phyloP scores from a whole-genome alignment of 1,140 invertebrate species.

The Heliconius melpomene region DNA sequence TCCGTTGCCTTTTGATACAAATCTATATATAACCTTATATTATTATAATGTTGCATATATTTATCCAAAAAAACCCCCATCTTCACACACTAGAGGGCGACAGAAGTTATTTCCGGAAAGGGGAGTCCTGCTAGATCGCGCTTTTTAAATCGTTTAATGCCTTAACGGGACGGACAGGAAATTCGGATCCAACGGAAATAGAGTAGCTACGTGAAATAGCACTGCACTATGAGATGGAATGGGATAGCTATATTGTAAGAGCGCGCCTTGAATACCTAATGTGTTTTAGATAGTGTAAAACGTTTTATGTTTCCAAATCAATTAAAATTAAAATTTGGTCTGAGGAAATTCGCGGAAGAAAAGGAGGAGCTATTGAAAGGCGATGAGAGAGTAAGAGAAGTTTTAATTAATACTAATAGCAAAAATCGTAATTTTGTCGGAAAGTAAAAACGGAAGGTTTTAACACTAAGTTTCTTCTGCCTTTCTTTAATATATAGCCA shows the following conservation, averaged over 20 bases:
- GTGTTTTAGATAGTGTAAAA: slow-evolving; percentile 10
- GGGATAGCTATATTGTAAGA: slow-evolving; percentile 20
- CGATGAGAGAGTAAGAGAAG: too few species aligned
- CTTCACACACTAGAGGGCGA: slow-evolving; percentile 44
- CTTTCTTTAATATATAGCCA: too few species aligned
- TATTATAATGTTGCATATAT: background rate
- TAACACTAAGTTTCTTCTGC: too few species aligned
- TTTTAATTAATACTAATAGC: too few species aligned
- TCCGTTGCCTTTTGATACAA: background rate
- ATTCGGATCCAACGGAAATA: slow-evolving; percentile 71
- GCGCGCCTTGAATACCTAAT: slow-evolving; percentile 10
- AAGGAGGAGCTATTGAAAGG: too few species aligned
- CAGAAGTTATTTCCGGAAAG: slow-evolving; percentile 68
- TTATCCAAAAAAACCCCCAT: slow-evolving; percentile 18
- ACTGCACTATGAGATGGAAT: slow-evolving; percentile 24
- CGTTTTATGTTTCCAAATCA: background rate
- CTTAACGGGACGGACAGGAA: slow-evolving; percentile 59
- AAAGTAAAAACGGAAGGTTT: too few species aligned
- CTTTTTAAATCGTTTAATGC: slow-evolving; percentile 74
- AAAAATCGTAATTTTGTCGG: too few species aligned
- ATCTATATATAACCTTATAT: background rate
- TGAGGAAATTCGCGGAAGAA: too few species aligned
- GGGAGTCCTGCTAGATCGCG: slow-evolving; percentile 57
- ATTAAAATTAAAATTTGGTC: background rate
- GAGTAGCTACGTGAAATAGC: slow-evolving; percentile 63